phyloP scores from a whole-genome alignment of 2,888 invertebrate species.

The Andrena flavipes region DNA sequence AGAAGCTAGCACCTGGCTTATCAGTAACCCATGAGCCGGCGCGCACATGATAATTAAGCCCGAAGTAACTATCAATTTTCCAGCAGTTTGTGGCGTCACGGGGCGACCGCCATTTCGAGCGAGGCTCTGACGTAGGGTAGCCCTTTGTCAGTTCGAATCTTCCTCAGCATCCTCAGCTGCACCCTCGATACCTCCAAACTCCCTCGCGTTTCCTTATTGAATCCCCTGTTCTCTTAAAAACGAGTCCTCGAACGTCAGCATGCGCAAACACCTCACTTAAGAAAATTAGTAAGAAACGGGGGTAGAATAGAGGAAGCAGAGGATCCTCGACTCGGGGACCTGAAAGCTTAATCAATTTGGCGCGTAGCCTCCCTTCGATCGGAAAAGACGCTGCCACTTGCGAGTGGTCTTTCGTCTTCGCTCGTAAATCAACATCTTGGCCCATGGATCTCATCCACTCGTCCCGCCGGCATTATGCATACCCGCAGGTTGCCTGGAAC shows the following conservation, averaged over 20 bases:
- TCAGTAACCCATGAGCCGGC: background rate
- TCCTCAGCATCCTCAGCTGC: conserved; percentile 24
- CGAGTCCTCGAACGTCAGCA: background rate
- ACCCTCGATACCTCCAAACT: background rate
- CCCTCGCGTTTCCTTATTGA: background rate
- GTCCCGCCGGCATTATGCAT: conserved; percentile 55
- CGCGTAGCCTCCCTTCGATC: background rate
- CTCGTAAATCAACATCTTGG: conserved; percentile 49
- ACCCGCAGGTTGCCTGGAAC: conserved; percentile 53
- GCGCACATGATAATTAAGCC: conserved; percentile 72
- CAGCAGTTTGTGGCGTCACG: conserved; percentile 78
- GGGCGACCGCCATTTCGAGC: conserved; percentile 73
- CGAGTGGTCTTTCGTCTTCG: no score
- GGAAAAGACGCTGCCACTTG: background rate
- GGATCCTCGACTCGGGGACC: background rate
- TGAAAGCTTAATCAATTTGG: conserved; percentile 17
- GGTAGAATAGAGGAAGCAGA: no score
- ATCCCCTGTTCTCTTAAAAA: background rate
- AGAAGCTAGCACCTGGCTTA: no score
- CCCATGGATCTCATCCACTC: conserved; percentile 10
- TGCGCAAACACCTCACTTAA: no score
- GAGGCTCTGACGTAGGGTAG: conserved; percentile 67
- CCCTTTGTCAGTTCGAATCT: conserved; percentile 71
- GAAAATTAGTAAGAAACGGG: background rate
- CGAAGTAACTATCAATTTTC: conserved; percentile 79